Base-by-base conservation (phyloP, 1,140 invertebrate species). In the Bombus balteatus region DNA sequence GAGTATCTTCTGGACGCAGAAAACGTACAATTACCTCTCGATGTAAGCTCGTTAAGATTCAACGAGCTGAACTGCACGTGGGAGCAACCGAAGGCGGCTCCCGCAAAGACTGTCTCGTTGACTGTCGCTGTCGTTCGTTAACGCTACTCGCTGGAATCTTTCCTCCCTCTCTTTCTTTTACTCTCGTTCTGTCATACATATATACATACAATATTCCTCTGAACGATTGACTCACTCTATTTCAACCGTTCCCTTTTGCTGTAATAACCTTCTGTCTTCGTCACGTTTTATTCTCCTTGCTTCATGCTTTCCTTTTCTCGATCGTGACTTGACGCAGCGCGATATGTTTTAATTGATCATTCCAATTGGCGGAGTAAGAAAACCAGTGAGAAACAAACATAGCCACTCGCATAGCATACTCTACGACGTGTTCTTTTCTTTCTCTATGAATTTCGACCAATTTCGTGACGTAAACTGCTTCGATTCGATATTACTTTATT, bases 81-180 rank as follows among this genome's bases (percentile, higher is more conserved):
- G 87, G 84, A 89, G 80, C 71, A 81, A 43, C 65, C n/a, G 43
- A 83, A 77, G 84, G 59, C 87, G 89, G 90, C 89, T 90, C 89
- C 89, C 89, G 89, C 89, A 83, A 80, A 90, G 89, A 86, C 57
- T 65, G 68, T 39, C 62, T 43, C 10, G 57, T 47, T 47, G 47
- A 22, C 13, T 47, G 34, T 73, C 32, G 22, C 18, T 59, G 25
- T 62, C 59, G 28, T 39, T 59, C 47, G 47, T 53, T 53, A 53
- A 53, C 47, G 47, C 47, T 53, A 53, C 47, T 53, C 18, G 28
- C 34, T 37, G 57, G 34, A 53, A 57, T 74, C 34, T 57, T 32
- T 85, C 28, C n/a, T 39, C 80, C 13, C 13, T 68, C 41, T 22
- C 32, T 12, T 13, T 37, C 72, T 74, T 34, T 68, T 41, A 76